Evolutionary conservation across 2,888 invertebrate species (phyloP).

Genomic region (Cylindroiulus punctatus): DNA sequence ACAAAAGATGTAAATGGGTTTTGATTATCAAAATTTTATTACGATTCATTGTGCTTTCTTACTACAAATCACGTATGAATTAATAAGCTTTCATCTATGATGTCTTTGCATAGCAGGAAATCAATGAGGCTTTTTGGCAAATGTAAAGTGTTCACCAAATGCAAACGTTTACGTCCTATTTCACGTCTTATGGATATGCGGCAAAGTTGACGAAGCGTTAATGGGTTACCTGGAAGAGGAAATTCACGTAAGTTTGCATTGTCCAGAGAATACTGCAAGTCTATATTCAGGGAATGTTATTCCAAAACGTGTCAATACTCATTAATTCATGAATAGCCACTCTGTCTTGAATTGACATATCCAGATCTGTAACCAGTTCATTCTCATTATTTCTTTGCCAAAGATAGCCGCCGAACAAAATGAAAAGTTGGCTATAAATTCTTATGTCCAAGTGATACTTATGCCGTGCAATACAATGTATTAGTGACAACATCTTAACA

Average conservation of each 20-base stretch:
- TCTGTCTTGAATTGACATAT: neutral
- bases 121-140: conserved; percentile 46
- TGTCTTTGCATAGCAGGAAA: conserved; percentile 51
- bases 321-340: conserved; percentile 46
- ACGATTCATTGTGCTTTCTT: neutral
- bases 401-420: conserved; percentile 56
- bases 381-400: conserved; percentile 56
- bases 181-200: conserved; percentile 53
- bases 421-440: conserved; percentile 40
- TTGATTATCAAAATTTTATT: neutral
- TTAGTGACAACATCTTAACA: conserved; percentile 50
- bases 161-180: neutral
- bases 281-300: too few species aligned
- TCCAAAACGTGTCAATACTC: conserved; percentile 15
- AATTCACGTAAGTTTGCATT: too few species aligned
- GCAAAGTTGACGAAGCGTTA: conserved; percentile 39
- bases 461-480: conserved; percentile 46
- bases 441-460: neutral
- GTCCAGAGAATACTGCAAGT: too few species aligned
- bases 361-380: conserved; percentile 46
- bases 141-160: neutral
- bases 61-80: neutral
- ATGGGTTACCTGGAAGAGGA: conserved; percentile 35
- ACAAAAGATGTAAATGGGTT: too few species aligned
- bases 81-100: conserved; percentile 13